A percentile compares a stretch with the other conserved stretches of the same genome.
phyloP scores from a whole-genome alignment of 1,140 invertebrate species.

The Zaprionus ornatus region DNA sequence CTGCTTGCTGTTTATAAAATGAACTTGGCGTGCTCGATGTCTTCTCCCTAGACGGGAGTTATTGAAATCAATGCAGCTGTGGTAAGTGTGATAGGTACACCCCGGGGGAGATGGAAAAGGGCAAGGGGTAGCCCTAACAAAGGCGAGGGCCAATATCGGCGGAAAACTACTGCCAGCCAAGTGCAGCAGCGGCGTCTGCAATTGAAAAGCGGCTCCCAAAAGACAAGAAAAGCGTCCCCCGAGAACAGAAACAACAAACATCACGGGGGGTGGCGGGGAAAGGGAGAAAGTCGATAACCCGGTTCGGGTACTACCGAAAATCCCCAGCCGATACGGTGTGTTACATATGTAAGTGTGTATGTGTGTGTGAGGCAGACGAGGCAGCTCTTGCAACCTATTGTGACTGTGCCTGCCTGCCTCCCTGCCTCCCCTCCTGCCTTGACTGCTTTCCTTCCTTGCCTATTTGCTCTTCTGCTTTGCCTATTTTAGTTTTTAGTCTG shows the following conservation, averaged over 20 bases:
- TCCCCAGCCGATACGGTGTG: slow-evolving; percentile 38
- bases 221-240: slow-evolving; percentile 50
- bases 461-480: slow-evolving; percentile 77
- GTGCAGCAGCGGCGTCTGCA: slow-evolving; percentile 30
- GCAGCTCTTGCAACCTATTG: slow-evolving; percentile 28
- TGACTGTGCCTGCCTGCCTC: slow-evolving; percentile 25
- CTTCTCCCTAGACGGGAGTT: background rate
- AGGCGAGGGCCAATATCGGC: slow-evolving; percentile 24
- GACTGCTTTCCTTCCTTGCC: slow-evolving; percentile 38
- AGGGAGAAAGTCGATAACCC: slow-evolving; percentile 74
- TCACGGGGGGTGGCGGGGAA: background rate
- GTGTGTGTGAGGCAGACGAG: slow-evolving; percentile 22
- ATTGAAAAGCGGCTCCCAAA: slow-evolving; percentile 43
- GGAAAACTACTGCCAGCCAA: slow-evolving; percentile 17
- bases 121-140: slow-evolving; percentile 8
- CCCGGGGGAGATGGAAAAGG: slow-evolving; percentile 8
- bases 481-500: slow-evolving; percentile 62
- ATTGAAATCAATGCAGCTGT: slow-evolving; percentile 15
- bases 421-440: slow-evolving; percentile 23
- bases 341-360: slow-evolving; percentile 38
- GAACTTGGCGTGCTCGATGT: background rate
- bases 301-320: slow-evolving; percentile 48
- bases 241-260: slow-evolving; percentile 70
- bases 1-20: background rate
- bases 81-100: slow-evolving; percentile 20